These are phyloP conservation scores for Python bivittatus DNA, from an alignment of 2,113 vertebrate species.

Conservation along the genomic window DNA sequence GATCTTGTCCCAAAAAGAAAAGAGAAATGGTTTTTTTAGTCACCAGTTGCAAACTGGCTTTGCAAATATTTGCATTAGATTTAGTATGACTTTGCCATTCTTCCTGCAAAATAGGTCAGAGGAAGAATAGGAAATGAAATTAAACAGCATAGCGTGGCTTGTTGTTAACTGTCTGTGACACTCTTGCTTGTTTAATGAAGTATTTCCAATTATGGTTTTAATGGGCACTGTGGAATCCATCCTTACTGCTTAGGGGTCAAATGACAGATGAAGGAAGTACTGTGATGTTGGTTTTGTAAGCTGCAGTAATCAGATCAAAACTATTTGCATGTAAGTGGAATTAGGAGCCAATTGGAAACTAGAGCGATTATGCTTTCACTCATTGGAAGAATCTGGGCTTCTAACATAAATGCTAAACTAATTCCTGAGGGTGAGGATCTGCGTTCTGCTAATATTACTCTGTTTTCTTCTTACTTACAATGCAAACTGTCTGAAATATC, in stretches of 20 bases:
- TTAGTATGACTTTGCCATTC: constrained; percentile 9
- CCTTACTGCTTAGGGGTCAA: constrained; percentile 35
- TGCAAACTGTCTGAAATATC: neutral
- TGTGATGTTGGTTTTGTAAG: constrained; percentile 8
- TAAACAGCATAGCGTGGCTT: constrained; percentile 4
- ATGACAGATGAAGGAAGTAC: constrained; percentile 17
- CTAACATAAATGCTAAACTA: neutral
- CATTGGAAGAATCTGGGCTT: neutral
- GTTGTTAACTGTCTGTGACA: neutral
- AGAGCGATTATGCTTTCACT: neutral
- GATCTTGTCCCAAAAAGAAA: neutral
- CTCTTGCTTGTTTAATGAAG: constrained; percentile 39
- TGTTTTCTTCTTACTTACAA: neutral
- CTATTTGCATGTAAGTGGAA: neutral
- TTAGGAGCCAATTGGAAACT: neutral
- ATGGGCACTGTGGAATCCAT: constrained; percentile 42
- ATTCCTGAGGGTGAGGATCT: neutral
- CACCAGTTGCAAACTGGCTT: neutral
- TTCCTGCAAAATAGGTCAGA: constrained; percentile 24
- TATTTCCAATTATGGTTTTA: constrained; percentile 44
- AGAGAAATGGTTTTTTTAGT: neutral
- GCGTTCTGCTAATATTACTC: neutral
- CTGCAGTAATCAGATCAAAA: neutral
- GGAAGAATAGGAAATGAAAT: constrained; percentile 25
- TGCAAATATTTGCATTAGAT: neutral